These are phyloP conservation scores for Drosophila hydei DNA, from an alignment of 1,140 invertebrate genomes.

Conservation along the genomic window DNA sequence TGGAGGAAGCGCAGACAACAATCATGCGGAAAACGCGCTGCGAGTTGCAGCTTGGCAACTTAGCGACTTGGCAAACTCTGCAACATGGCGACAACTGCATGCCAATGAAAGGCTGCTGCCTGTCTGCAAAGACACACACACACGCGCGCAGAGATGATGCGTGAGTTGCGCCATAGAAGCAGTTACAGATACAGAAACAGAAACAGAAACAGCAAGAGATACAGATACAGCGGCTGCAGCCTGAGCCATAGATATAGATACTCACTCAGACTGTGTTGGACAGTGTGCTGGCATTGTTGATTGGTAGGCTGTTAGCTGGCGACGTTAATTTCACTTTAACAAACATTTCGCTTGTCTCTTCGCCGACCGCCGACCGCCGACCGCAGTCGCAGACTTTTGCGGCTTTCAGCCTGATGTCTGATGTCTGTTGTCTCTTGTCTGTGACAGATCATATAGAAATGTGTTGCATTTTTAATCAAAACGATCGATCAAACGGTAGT, in stretches of 20 bases:
- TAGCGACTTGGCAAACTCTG: constrained; percentile 23
- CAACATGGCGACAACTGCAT: constrained; percentile 56
- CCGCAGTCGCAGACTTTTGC: constrained; percentile 57
- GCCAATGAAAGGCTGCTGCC: constrained; percentile 64
- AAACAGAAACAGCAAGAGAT: no score
- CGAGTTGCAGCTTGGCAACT: constrained; percentile 2
- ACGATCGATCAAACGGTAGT: constrained; percentile 83
- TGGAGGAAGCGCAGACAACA: constrained; percentile 67
- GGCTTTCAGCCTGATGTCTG: constrained; percentile 50
- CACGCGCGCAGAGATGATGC: constrained; percentile 17
- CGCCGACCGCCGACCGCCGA: constrained; percentile 32
- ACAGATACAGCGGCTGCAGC: no score
- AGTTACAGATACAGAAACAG: constrained; percentile 10
- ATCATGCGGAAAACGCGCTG: constrained; percentile 70
- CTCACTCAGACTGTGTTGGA: constrained; percentile 26
- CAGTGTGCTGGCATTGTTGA: constrained; percentile 69
- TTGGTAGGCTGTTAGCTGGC: constrained; percentile 72
- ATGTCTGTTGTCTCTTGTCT: constrained; percentile 35
- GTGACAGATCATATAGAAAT: constrained; percentile 83
- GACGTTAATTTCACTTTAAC: constrained; percentile 83
- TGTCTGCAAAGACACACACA: constrained; percentile 26
- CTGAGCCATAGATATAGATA: constrained; percentile 30
- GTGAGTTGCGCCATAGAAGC: constrained; percentile 10
- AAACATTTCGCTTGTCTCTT: constrained; percentile 79
- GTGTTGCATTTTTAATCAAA: constrained; percentile 84